Percentiles rank a stretch among this genome's conserved stretches.
Conservation (phyloP, 2,888 invertebrate genomes). For the Eristalinus sepulchralis region DNA sequence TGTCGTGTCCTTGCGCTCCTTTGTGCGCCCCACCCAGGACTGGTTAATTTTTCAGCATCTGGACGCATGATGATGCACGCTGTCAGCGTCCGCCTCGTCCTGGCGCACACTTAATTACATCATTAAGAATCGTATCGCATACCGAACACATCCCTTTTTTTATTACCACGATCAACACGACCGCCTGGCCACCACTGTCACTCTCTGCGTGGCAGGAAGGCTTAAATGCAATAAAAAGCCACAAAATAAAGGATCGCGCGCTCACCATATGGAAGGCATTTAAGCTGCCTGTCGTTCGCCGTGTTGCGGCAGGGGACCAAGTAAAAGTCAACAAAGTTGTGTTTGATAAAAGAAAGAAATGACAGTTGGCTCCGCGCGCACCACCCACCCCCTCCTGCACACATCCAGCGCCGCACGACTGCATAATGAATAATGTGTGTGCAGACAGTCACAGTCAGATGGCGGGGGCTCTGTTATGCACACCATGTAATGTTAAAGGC, state of each 20-base stretch:
- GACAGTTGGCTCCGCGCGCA: neutral
- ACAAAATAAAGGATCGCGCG: conserved; percentile 50
- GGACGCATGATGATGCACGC: conserved; percentile 67
- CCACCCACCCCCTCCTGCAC: neutral
- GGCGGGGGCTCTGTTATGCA: conserved; percentile 42
- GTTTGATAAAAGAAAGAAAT: neutral
- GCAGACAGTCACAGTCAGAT: conserved; percentile 26
- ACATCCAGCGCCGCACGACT: conserved; percentile 25
- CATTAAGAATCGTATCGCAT: conserved; percentile 71
- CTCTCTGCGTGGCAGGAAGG: conserved; percentile 47
- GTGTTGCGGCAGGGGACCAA: neutral
- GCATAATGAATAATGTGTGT: conserved; percentile 63
- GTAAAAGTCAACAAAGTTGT: neutral
- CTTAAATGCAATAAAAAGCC: conserved; percentile 57
- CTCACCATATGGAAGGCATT: conserved; percentile 9
- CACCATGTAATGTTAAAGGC: conserved; percentile 14
- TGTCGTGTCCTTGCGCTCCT: conserved; percentile 7
- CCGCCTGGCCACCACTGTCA: conserved; percentile 15
- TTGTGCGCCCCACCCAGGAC: neutral
- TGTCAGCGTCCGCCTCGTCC: conserved; percentile 36
- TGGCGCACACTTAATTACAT: conserved; percentile 64
- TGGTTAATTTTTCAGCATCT: conserved; percentile 68
- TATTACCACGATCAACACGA: conserved; percentile 45
- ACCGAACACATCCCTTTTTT: conserved; percentile 44
- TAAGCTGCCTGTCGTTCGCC: neutral